Conservation (phyloP, 2,797 vertebrate species). For the Oceanodroma leucorhoa region DNA sequence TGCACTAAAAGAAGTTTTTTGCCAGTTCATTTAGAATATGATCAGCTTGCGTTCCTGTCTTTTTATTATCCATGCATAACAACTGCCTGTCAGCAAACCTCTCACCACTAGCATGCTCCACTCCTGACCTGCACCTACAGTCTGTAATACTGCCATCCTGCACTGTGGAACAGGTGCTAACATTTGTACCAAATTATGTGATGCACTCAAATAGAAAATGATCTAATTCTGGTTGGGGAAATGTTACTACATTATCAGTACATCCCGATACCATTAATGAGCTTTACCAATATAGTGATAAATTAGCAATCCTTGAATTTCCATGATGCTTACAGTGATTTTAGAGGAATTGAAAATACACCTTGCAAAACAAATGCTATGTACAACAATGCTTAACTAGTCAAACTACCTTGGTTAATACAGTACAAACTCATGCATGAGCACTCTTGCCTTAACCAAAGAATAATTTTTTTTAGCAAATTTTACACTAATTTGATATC, state of each 20-base stretch:
- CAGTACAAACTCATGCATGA: background rate
- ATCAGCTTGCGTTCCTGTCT: background rate
- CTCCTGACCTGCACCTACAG: background rate
- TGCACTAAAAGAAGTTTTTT: background rate
- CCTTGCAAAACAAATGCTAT: background rate
- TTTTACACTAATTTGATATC: background rate
- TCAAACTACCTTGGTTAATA: background rate
- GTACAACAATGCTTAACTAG: background rate
- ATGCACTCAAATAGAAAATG: background rate
- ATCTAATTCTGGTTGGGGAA: background rate
- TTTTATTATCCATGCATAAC: background rate
- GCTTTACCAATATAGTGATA: background rate
- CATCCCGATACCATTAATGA: background rate
- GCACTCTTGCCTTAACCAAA: background rate
- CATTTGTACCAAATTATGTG: background rate
- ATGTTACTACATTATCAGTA: background rate
- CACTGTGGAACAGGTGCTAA: background rate
- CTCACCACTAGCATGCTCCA: background rate
- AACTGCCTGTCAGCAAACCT: background rate
- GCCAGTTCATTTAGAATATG: background rate
- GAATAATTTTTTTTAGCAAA: background rate
- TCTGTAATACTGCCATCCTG: background rate
- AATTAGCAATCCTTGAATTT: background rate
- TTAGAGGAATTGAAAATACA: background rate
- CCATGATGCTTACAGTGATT: background rate